phyloP scores from a whole-genome alignment of 1,140 invertebrate species.

The Nymphalis io region DNA sequence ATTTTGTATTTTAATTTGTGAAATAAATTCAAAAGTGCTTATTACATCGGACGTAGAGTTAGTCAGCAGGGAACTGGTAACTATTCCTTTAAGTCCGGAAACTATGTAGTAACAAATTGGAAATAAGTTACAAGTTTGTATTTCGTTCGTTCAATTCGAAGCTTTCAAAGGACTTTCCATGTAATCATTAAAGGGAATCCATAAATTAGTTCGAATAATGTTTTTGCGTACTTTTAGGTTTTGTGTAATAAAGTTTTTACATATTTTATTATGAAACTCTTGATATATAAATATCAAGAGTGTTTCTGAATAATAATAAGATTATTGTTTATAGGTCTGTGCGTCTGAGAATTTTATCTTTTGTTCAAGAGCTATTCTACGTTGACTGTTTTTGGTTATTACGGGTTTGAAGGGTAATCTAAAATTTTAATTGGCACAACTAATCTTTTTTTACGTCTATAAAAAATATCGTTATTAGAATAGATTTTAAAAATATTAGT shows the following conservation, averaged over 20 bases:
- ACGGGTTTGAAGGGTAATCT: no score
- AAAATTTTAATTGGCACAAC: no score
- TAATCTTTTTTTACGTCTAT: no score
- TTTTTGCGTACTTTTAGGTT: constrained; percentile 14
- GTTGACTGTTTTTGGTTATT: no score
- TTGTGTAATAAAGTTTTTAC: constrained; percentile 8
- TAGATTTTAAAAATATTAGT: no score
- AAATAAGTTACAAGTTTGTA: constrained; percentile 26
- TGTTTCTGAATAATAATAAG: not conserved
- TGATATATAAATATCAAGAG: not conserved
- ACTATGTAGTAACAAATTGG: constrained; percentile 18
- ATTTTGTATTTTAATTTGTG: constrained; percentile 4
- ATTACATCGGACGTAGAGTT: not conserved
- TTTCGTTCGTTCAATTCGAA: constrained; percentile 20
- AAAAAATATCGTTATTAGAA: no score
- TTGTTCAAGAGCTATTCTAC: no score
- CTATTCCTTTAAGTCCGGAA: constrained; percentile 19
- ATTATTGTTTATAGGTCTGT: not conserved
- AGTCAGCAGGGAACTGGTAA: constrained; percentile 14
- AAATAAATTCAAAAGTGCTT: constrained; percentile 1
- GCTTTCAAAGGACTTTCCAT: constrained; percentile 22
- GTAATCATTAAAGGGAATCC: constrained; percentile 21
- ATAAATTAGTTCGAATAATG: constrained; percentile 19
- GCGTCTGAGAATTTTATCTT: no score
- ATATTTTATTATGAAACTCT: not conserved